Base-by-base conservation (phyloP, 2,797 vertebrate genomes). In the Luscinia luscinia region DNA sequence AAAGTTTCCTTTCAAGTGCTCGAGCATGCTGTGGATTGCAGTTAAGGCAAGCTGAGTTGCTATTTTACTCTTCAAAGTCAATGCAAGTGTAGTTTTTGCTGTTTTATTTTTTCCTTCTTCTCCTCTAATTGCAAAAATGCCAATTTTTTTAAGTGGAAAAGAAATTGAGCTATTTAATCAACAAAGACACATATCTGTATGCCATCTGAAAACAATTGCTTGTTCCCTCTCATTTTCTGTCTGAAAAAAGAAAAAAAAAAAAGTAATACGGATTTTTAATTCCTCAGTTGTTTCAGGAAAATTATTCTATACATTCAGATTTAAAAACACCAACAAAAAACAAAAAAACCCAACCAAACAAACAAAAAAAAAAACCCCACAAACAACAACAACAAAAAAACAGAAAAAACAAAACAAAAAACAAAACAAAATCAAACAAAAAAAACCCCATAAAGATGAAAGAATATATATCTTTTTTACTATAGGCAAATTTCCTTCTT, bases 391-490 rank as follows among this genome's bases (percentile, higher is more conserved):
- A 46, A 43, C 41, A 18, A 43, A 22, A 45, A 45, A 45, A 21
- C 45, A 46, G 11, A 46, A 46, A 46, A 46, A 46, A 21, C 19
- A 45, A 46, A 46, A 45, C 9, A 45, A 45, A 45, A 45, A 21
- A 20, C 19, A 43, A 46, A 22, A 13, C 43, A 48, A 24, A 48
- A 48, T 8, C 7, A 46, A 46, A 46, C 11, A 24, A 48, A 24
- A 8, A 30, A 48, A 48, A 48, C 4, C 15, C 7, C 14, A 5
- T 23, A 54, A 76, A 6, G 11, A 55, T 26, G 4, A 34, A 84
- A 41, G 3, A 1, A 3, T 12, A 40, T 23, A 1, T 12, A 3
- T 41, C 9, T 81, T 4, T 3, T 46, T 48, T 9, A 38, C 5
- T 9, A 45, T 4, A 41, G 6, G 12, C 15, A 63, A 87, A 24